Conservation (phyloP, 2,888 invertebrate species). For the Standfussiana lucernea region DNA sequence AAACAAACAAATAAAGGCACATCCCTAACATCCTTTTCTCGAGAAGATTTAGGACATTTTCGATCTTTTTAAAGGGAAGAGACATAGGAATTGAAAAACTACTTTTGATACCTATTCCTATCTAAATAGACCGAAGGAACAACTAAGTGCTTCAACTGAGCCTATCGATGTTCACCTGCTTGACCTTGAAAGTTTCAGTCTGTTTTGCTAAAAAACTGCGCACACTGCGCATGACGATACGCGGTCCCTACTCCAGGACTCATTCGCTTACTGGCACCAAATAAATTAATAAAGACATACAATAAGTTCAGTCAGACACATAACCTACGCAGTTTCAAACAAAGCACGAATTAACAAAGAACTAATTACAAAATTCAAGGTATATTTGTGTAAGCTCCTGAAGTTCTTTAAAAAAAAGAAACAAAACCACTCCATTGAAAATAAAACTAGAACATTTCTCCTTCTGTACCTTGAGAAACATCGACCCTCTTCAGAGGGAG, state of each 20-base stretch:
- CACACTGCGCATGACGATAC: not conserved
- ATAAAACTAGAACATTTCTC: conserved; percentile 26
- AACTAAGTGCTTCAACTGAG: not conserved
- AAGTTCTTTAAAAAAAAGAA: not conserved
- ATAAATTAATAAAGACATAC: not conserved
- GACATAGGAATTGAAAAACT: not conserved
- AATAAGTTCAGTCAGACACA: not conserved
- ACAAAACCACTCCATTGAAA: conserved; percentile 3
- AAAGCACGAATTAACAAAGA: not conserved
- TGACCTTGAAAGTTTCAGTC: not conserved
- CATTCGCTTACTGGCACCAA: not conserved
- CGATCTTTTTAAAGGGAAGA: too few relatives aligned
- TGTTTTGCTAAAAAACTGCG: not conserved
- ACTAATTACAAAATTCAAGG: not conserved
- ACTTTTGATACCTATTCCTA: not conserved
- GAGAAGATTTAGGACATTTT: too few relatives aligned
- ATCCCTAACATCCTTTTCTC: too few relatives aligned
- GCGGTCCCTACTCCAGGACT: not conserved
- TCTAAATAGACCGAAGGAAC: not conserved
- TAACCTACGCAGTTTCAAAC: not conserved
- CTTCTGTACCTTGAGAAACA: conserved; percentile 22
- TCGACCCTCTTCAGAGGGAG: conserved; percentile 46
- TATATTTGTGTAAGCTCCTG: not conserved
- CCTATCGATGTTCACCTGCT: not conserved
- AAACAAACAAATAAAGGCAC: too few relatives aligned